A percentile compares a stretch with the other conserved stretches of the same genome.
Conservation (phyloP, 2,113 vertebrate genomes). For the Helogale parvula region DNA sequence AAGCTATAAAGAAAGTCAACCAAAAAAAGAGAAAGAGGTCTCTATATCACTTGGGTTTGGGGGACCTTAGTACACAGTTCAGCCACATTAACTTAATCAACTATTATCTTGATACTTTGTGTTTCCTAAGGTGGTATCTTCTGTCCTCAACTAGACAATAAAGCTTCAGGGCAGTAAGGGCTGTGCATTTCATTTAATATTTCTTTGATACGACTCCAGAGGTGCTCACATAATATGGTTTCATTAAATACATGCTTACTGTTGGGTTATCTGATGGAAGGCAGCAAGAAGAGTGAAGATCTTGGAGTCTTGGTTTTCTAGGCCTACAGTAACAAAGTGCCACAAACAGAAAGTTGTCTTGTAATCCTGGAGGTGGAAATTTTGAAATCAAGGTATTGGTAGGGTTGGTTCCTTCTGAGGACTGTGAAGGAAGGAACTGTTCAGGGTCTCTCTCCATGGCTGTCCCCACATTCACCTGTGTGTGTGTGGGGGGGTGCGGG, state of each 20-base stretch:
- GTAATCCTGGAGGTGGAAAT: not conserved
- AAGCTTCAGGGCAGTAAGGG: not conserved
- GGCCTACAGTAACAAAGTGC: no score
- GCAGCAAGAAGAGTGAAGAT: not conserved
- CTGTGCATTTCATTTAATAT: not conserved
- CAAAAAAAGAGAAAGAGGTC: not conserved
- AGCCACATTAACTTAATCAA: not conserved
- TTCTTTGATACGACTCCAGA: not conserved
- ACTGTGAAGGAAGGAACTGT: not conserved
- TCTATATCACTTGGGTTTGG: not conserved
- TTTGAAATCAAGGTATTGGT: not conserved
- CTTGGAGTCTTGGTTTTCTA: not conserved
- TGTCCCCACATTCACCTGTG: not conserved
- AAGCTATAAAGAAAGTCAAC: not conserved
- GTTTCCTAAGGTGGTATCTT: not conserved
- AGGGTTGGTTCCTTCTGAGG: not conserved
- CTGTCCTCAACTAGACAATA: not conserved
- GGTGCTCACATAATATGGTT: accelerated
- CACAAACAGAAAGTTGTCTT: not conserved
- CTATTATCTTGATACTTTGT: not conserved
- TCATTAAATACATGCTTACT: not conserved
- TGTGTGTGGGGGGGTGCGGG: not conserved
- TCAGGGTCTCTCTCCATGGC: not conserved
- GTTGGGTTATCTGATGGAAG: not conserved
- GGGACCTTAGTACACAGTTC: not conserved